Evolutionary conservation across 2,888 invertebrate species (phyloP), one percentile per base, ranked within the genome.

Genomic region (Acanthosepion esculentum): DNA sequence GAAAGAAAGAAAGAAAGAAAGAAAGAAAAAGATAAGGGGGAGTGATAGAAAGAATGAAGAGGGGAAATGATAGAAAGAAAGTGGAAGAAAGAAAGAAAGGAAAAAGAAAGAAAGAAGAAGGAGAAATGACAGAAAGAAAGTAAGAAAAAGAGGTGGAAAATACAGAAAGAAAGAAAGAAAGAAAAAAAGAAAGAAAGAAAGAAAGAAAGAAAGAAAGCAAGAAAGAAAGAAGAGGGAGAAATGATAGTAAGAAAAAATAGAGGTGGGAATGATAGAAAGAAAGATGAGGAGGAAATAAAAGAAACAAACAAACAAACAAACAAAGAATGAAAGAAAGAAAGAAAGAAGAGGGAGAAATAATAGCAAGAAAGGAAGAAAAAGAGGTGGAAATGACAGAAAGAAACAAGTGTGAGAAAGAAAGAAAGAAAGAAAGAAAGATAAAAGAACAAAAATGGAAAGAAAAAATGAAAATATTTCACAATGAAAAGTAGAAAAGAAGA

Each of bases 61-160:
- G 4, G 4, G 4, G 12, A 4, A 4, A 50, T n/a, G n/a, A n/a
- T n/a, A n/a, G n/a, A n/a, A n/a, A n/a, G 12, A 4, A 4, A 50
- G 15, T 53, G 50, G 1, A 7, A 53, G 50, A 53, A 53, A 53
- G 1, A 41, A 41, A 1, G 41, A 41, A 41, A 41, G 41, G 18
- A 55, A 18, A 55, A 18, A 55, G 18, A 55, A 55, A 55, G 55
- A 55, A 55, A 18, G 18, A 55, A 55, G 18, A 3, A 55, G 20
- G 20, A 20, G 18, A 4, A 55, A 41, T 18, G 55, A 55, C 0
- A 55, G 55, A 20, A 18, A 55, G 41, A 41, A 41, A 41, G 41
- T 1, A 41, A 41, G 41, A 41, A 41, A 41, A 41, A 41, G 41
- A 41, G 41, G 41, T 41, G 50, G 10, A 53, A 7, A 64, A 64